Percentiles rank a stretch among this genome's conserved stretches.
Conservation (phyloP, 92 coral and sea anemone species). For the Scolanthus callimorphus region DNA sequence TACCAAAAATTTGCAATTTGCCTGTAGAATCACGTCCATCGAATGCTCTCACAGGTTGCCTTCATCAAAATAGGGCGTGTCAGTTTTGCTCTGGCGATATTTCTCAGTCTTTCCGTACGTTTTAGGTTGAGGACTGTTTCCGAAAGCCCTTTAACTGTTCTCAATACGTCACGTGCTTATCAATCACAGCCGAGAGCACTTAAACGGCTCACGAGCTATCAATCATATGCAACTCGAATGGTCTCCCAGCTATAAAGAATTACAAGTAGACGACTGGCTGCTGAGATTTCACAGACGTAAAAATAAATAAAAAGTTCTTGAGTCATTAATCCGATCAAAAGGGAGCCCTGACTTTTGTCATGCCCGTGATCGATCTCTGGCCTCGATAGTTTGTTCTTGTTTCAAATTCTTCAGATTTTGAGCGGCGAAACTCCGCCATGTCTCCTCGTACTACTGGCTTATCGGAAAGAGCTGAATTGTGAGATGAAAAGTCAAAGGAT, state of each 20-base stretch:
- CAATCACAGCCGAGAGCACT: slow-evolving; percentile 2
- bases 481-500: too few relatives aligned
- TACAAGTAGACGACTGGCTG: background rate
- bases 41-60: too few relatives aligned
- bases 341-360: background rate
- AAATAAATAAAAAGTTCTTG: slow-evolving; percentile 4
- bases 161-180: slow-evolving; percentile 13
- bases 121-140: slow-evolving; percentile 18
- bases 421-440: too few relatives aligned
- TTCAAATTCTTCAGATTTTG: too few relatives aligned
- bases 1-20: background rate
- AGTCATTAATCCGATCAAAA: slow-evolving; percentile 3
- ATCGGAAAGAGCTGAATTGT: too few relatives aligned
- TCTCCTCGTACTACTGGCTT: too few relatives aligned
- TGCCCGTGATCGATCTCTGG: too few relatives aligned
- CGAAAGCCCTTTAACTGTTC: slow-evolving; percentile 28
- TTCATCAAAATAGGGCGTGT: too few relatives aligned
- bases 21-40: background rate
- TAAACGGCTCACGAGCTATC: slow-evolving; percentile 17
- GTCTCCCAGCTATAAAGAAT: background rate
- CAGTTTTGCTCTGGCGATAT: slow-evolving; percentile 1
- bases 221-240: slow-evolving; percentile 8
- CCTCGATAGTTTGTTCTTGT: too few relatives aligned
- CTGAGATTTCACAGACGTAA: slow-evolving; percentile 7
- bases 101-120: slow-evolving; percentile 11